Conservation (phyloP, 2,888 invertebrate species). For the Sesia bembeciformis region DNA sequence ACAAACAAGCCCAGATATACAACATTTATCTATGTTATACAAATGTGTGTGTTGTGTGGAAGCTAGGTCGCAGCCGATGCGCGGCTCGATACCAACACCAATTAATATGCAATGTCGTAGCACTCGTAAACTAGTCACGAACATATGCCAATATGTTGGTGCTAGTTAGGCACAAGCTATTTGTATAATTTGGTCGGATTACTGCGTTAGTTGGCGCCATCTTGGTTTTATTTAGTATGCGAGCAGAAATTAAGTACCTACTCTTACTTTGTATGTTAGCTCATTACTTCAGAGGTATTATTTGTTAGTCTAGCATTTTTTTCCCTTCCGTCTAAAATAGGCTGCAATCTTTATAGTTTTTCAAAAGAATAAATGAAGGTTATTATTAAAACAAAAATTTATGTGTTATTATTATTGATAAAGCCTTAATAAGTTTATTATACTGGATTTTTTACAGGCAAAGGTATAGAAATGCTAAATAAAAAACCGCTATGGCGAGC, state of each 20-base stretch:
- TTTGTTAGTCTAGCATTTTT: no score
- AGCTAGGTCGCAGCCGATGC: constrained; percentile 59
- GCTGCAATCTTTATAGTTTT: no score
- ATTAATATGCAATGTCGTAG: constrained; percentile 72
- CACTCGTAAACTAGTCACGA: constrained; percentile 72
- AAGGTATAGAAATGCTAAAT: no score
- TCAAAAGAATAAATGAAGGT: no score
- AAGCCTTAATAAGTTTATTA: no score
- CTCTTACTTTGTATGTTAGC: no score
- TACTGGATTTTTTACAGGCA: no score
- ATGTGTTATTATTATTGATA: no score
- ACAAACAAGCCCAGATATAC: not conserved
- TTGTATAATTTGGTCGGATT: constrained; percentile 65
- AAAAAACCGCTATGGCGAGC: no score
- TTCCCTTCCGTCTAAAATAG: no score
- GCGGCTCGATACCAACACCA: constrained; percentile 62
- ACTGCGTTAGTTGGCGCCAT: constrained; percentile 25
- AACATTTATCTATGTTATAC: not conserved
- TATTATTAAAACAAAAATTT: no score
- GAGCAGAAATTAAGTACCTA: constrained; percentile 3
- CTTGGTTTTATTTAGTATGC: constrained; percentile 14
- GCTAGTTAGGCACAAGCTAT: constrained; percentile 61
- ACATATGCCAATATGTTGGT: constrained; percentile 69
- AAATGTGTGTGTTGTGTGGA: constrained; percentile 15
- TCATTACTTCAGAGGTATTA: no score